A percentile compares a stretch with the other conserved stretches of the same genome.
These are phyloP conservation scores for Hippoglossus hippoglossus DNA, from an alignment of 2,797 vertebrate genomes.

Conservation along the genomic window DNA sequence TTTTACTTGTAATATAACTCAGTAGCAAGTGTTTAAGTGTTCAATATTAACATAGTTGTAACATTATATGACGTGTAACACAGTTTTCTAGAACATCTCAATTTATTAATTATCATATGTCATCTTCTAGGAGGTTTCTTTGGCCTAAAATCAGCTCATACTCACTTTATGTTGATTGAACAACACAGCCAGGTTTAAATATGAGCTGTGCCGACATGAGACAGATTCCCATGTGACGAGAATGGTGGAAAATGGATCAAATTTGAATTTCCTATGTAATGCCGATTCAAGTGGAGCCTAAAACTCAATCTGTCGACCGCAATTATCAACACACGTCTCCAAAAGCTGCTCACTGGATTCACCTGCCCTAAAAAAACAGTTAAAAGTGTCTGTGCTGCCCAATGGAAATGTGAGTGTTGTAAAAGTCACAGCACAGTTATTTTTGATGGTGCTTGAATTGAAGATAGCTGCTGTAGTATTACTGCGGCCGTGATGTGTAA, in stretches of 20 bases:
- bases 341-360: slow-evolving; percentile 16
- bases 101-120: too few species aligned
- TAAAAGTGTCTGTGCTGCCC: slow-evolving; percentile 6
- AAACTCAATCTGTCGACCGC: slow-evolving; percentile 24
- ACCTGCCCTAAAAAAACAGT: slow-evolving; percentile 9
- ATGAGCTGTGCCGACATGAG: slow-evolving; percentile 11
- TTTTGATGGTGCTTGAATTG: neutral
- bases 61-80: too few species aligned
- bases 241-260: neutral
- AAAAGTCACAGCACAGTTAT: neutral
- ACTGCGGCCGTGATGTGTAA: neutral
- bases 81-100: too few species aligned
- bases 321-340: slow-evolving; percentile 1
- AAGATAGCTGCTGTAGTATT: neutral
- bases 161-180: too few species aligned
- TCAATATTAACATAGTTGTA: too few species aligned
- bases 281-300: slow-evolving; percentile 18
- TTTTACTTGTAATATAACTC: too few species aligned
- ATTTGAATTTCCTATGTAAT: slow-evolving; percentile 13
- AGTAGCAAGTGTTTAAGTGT: too few species aligned
- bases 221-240: neutral
- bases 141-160: too few species aligned
- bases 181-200: neutral
- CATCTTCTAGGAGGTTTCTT: too few species aligned
- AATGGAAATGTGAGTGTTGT: slow-evolving; percentile 7